These are phyloP conservation scores for Odontomyia ornata DNA, from an alignment of 2,888 invertebrate species.

Conservation along the genomic window DNA sequence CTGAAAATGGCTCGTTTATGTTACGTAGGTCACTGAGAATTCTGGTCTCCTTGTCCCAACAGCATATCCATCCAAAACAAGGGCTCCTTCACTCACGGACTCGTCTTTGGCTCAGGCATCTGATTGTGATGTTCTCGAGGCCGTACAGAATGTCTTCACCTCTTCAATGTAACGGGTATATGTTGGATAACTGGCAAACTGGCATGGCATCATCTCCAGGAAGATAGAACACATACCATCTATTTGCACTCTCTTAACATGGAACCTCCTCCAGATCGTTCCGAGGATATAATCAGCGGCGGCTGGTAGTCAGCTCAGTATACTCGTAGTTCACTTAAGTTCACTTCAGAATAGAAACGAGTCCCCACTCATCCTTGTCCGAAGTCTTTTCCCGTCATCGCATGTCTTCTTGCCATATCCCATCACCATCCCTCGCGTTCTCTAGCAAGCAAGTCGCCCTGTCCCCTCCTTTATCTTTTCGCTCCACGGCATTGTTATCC, in stretches of 20 bases:
- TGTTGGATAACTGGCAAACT: not conserved
- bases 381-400: too few species aligned
- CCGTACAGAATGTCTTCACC: slow-evolving; percentile 29
- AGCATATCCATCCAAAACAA: not conserved
- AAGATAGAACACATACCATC: too few species aligned
- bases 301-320: not conserved
- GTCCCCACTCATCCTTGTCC: too few species aligned
- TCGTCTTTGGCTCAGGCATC: not conserved
- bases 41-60: not conserved
- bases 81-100: not conserved
- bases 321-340: too few species aligned
- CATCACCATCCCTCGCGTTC: too few species aligned
- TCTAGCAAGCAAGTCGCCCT: too few species aligned
- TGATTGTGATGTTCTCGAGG: not conserved
- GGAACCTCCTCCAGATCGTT: not conserved
- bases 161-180: not conserved
- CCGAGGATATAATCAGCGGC: slow-evolving; percentile 20
- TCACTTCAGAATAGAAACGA: not conserved
- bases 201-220: not conserved
- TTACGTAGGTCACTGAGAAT: not conserved
- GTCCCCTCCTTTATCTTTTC: too few species aligned
- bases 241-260: not conserved
- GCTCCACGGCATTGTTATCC: not conserved
- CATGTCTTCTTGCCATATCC: too few species aligned
- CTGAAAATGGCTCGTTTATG: too few species aligned